Evolutionary conservation across 1,140 invertebrate genomes (phyloP).

Genomic region (Andricus grossulariae): DNA sequence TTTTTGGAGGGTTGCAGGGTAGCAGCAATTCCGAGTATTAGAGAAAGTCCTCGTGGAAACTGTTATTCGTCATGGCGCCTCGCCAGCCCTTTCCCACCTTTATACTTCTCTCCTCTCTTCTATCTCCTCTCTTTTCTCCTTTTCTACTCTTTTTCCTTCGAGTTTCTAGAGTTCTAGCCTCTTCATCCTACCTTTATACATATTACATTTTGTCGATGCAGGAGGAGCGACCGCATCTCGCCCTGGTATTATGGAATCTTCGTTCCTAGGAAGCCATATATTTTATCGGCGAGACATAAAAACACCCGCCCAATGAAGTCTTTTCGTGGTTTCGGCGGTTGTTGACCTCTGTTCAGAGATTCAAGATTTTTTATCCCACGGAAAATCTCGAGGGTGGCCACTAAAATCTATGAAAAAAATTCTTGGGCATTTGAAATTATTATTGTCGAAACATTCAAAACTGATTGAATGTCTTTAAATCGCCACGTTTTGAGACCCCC

Average conservation of each 20-base stretch:
- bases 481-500: no score
- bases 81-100: background rate
- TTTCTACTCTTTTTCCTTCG: background rate
- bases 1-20: slow-evolving; percentile 1
- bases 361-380: no score
- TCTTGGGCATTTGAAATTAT: no score
- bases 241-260: slow-evolving; percentile 18
- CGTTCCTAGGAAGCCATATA: background rate
- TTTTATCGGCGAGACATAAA: slow-evolving; percentile 3
- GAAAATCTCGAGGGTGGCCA: no score
- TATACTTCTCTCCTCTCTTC: background rate
- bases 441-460: no score
- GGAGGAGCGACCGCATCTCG: slow-evolving; percentile 18
- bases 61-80: background rate
- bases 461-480: no score
- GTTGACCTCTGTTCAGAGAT: slow-evolving; percentile 10
- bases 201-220: slow-evolving; percentile 23
- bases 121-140: background rate
- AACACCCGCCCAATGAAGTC: background rate
- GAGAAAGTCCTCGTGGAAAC: background rate
- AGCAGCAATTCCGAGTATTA: background rate
- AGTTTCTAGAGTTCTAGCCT: slow-evolving; percentile 4
- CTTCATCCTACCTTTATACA: slow-evolving; percentile 15
- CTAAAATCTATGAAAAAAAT: no score
- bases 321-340: background rate